A percentile compares a stretch with the other conserved stretches of the same genome.
Evolutionary conservation across 2,888 invertebrate genomes (phyloP).

Genomic region (Apotomis capreana): DNA sequence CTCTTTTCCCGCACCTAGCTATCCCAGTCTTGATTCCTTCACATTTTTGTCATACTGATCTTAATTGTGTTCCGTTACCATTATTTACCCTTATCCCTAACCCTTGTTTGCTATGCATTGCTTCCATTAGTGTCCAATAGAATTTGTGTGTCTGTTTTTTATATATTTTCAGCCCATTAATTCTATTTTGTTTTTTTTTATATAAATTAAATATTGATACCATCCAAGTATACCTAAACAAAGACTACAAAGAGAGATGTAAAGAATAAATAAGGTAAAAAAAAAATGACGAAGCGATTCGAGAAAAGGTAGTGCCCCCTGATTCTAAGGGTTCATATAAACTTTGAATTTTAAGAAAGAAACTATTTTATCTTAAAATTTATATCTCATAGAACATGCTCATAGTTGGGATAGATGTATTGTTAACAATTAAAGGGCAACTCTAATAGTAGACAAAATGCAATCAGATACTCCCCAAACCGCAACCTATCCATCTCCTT

Average conservation of each 20-base stretch:
- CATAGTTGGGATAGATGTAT: no score
- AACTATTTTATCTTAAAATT: no score
- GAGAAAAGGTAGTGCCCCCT: no score
- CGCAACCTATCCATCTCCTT: constrained; percentile 51
- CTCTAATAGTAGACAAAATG: neutral
- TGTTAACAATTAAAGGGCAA: neutral
- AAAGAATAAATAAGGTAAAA: no score
- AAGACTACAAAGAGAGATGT: no score
- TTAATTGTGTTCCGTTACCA: neutral
- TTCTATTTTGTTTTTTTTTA: no score
- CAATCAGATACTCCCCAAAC: constrained; percentile 31
- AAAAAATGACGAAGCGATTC: no score
- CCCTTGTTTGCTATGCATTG: constrained; percentile 23
- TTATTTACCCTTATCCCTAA: neutral
- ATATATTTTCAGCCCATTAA: neutral
- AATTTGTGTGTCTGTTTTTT: constrained; percentile 4
- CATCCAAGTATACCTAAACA: no score
- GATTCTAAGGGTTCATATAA: no score
- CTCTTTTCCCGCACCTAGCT: constrained; percentile 55
- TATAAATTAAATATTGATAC: no score
- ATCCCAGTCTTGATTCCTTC: constrained; percentile 47
- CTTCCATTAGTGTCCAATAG: constrained; percentile 16
- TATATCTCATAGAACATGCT: no score
- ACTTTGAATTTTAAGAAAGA: no score
- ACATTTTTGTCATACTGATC: neutral